These are phyloP conservation scores for Stichodactyla mertensii DNA, from an alignment of 64 coral and sea anemone genomes.

Conservation along the genomic window DNA sequence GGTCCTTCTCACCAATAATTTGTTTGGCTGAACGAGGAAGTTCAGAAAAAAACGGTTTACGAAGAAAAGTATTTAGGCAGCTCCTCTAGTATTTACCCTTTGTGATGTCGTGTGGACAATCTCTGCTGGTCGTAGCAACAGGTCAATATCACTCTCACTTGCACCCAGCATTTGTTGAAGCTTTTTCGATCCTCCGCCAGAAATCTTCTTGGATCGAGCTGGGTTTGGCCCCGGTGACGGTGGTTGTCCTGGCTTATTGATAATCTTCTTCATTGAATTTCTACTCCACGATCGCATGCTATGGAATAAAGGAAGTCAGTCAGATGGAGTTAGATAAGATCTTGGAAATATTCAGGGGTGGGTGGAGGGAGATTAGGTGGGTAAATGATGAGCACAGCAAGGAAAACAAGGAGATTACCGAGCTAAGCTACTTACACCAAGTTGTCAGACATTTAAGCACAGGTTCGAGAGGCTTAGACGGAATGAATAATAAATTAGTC, in stretches of 20 bases:
- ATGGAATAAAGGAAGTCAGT: neutral
- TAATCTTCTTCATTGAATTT: constrained; percentile 81
- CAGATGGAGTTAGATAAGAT: no score
- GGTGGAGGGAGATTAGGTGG: neutral
- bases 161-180: constrained; percentile 90
- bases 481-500: neutral
- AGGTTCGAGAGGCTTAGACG: neutral
- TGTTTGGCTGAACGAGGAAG: neutral
- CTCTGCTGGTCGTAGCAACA: constrained; percentile 77
- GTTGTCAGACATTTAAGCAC: neutral
- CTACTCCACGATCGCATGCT: constrained; percentile 94
- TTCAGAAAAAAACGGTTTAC: neutral
- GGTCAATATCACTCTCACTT: constrained; percentile 97
- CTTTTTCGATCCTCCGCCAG: constrained; percentile 92
- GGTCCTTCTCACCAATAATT: neutral
- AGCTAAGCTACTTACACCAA: neutral
- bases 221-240: constrained; percentile 58
- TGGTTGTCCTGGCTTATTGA: constrained; percentile 42
- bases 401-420: neutral
- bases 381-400: no score
- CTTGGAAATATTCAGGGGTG: neutral
- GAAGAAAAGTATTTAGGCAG: no score
- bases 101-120: constrained; percentile 57
- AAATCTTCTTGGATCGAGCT: constrained; percentile 41
- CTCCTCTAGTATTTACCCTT: constrained; percentile 22